Base-by-base conservation (phyloP, 64 coral and sea anemone species). In the Anthopleura sola region DNA sequence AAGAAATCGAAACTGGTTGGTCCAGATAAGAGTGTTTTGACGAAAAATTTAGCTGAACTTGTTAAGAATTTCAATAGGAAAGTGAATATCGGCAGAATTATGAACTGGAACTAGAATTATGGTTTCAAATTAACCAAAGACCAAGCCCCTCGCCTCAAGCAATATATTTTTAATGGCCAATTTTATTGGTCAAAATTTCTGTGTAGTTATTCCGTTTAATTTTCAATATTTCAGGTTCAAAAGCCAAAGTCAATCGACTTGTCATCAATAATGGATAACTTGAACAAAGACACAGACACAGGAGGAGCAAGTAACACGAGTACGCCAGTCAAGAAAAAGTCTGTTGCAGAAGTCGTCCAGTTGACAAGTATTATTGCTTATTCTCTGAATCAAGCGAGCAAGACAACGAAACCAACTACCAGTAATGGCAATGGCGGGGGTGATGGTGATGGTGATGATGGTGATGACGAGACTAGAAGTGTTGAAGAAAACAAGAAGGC, bases 161-260 rank as follows among this genome's bases (percentile, higher is more conserved):
- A n/a, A n/a, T n/a, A n/a, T n/a, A n/a, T n/a, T n/a, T n/a, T n/a
- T n/a, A n/a, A n/a, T n/a, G n/a, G n/a, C n/a, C n/a, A n/a, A n/a
- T n/a, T n/a, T n/a, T n/a, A n/a, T n/a, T n/a, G n/a, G n/a, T n/a
- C n/a, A n/a, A n/a, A n/a, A n/a, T n/a, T n/a, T n/a, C n/a, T n/a
- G n/a, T n/a, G n/a, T n/a, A n/a, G n/a, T n/a, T n/a, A n/a, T n/a
- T n/a, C n/a, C n/a, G n/a, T n/a, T 44, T 44, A 44, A 44, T 44
- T 44, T 44, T 44, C 40, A 44, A 44, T 44, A 44, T 44, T 26
- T 60, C 55, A 46, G 81, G 82, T 77, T 14, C 50, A 0, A 39
- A 85, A 49, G 23, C 81, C 50, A 29, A 84, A 47, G 88, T 66
- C 24, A 68, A 84, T 36, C 33, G 82, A 40, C 33, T 55, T 19